phyloP scores from a whole-genome alignment of 2,888 invertebrate species.

The Bombylius discolor region DNA sequence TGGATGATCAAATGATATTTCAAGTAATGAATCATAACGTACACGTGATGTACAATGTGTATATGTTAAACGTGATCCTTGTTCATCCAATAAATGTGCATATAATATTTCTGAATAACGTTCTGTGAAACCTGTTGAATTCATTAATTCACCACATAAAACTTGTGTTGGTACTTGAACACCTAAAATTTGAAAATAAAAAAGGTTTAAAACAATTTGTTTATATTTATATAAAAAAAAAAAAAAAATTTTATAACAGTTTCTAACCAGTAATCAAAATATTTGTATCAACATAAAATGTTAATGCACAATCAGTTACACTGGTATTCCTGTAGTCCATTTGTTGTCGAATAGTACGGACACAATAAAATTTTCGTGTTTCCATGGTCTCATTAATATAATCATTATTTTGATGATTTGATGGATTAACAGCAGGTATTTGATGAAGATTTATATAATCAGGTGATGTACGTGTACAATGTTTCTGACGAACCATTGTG shows the following conservation, averaged over 20 bases:
- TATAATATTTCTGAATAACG: conserved; percentile 65
- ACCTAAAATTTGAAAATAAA: conserved; percentile 39
- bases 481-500: neutral
- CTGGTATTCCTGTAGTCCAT: conserved; percentile 63
- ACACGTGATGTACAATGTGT: conserved; percentile 70
- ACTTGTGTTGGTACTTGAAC: conserved; percentile 62
- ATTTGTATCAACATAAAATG: conserved; percentile 68
- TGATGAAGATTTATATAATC: neutral
- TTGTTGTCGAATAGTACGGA: conserved; percentile 50
- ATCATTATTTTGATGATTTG: conserved; percentile 9
- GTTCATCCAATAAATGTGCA: conserved; percentile 66
- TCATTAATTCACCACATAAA: conserved; percentile 33
- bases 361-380: conserved; percentile 52
- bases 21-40: conserved; percentile 56
- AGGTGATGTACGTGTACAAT: conserved; percentile 2
- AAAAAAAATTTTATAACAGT: conserved; percentile 15
- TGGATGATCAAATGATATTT: conserved; percentile 68
- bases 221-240: neutral
- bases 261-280: conserved; percentile 56
- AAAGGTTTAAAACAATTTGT: neutral
- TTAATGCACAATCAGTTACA: conserved; percentile 62
- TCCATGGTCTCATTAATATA: conserved; percentile 27
- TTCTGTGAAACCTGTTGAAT: conserved; percentile 31
- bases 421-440: neutral
- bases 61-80: conserved; percentile 66